Conservation (phyloP, 2,113 vertebrate genomes). For the Eidolon helvum region DNA sequence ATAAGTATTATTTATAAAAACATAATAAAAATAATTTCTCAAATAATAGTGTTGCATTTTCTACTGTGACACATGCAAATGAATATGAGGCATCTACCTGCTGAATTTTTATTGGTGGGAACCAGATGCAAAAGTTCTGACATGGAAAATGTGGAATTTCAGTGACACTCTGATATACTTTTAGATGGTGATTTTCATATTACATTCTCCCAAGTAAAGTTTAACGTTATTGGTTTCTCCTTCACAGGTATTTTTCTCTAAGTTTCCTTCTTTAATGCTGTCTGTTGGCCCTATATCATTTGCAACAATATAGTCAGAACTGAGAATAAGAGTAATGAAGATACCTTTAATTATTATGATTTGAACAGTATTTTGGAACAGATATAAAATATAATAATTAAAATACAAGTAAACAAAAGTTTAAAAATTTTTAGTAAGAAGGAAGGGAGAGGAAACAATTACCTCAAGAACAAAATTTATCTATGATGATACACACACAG, state of each 20-base stretch:
- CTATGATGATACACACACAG: not conserved
- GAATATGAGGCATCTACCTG: not conserved
- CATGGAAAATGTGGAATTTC: constrained; percentile 47
- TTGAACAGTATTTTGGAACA: not conserved
- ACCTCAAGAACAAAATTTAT: not conserved
- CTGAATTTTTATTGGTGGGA: not conserved
- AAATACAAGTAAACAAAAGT: not conserved
- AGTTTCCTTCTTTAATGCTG: not conserved
- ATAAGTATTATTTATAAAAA: constrained; percentile 2
- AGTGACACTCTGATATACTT: not conserved
- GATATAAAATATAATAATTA: not conserved
- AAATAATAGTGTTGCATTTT: not conserved
- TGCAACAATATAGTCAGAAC: not conserved
- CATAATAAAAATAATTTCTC: not conserved
- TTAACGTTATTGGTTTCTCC: not conserved
- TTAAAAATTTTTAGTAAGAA: not conserved
- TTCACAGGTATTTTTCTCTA: not conserved
- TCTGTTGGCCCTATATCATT: not conserved
- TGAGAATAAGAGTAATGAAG: not conserved
- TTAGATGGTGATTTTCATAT: constrained; percentile 7
- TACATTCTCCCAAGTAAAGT: constrained; percentile 2
- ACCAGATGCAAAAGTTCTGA: constrained; percentile 20
- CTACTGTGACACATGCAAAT: not conserved
- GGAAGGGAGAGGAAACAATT: not conserved
- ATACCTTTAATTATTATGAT: not conserved